A percentile compares a stretch with the other conserved stretches of the same genome.
Conservation (phyloP, 1,140 invertebrate species). For the Macrostomum lignano region DNA sequence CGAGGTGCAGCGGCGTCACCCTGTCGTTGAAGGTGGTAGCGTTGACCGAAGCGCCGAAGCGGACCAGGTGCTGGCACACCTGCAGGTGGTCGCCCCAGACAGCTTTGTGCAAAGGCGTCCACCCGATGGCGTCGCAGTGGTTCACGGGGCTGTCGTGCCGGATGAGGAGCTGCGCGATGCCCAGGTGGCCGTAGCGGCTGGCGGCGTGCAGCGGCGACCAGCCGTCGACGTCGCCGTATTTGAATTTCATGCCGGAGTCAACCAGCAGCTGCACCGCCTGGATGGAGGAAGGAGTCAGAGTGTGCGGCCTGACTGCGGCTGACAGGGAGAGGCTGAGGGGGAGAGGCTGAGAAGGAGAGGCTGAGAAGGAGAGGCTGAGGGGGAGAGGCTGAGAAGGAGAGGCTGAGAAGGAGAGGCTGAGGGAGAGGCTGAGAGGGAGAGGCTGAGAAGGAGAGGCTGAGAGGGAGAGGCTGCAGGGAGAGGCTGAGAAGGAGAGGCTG, state of each 20-base stretch:
- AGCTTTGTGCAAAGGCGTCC: conserved; percentile 7
- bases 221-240: conserved; percentile 9
- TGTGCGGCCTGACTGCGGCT: conserved; percentile 12
- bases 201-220: conserved; percentile 7
- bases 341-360: too few species aligned
- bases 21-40: too few species aligned
- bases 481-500: too few species aligned
- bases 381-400: too few species aligned
- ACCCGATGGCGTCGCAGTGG: conserved; percentile 2
- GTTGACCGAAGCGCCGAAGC: not conserved
- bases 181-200: not conserved
- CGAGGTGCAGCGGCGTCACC: too few species aligned
- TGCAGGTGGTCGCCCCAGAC: conserved; percentile 3
- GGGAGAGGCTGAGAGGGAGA: too few species aligned
- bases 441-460: too few species aligned
- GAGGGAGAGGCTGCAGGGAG: too few species aligned
- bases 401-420: too few species aligned
- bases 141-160: conserved; percentile 4
- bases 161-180: conserved; percentile 5
- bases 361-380: too few species aligned
- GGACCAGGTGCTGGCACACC: not conserved
- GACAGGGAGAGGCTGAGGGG: too few species aligned
- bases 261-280: conserved; percentile 8
- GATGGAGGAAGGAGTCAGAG: conserved; percentile 12
- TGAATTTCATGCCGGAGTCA: conserved; percentile 8